phyloP scores from a whole-genome alignment of 2,113 vertebrate species.

The Anhinga anhinga region DNA sequence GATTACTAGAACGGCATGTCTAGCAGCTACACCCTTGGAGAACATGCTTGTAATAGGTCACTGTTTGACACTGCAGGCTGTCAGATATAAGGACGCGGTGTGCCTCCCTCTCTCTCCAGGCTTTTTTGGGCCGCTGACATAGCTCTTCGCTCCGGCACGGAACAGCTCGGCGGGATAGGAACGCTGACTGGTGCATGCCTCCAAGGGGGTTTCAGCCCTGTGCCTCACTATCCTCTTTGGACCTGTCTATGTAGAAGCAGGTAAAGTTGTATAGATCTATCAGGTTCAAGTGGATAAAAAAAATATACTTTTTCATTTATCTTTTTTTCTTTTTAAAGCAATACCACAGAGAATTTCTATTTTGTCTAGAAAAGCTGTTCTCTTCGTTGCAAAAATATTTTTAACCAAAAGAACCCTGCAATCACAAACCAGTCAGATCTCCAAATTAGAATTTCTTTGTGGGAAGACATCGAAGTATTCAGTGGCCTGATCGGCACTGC shows the following conservation, averaged over 20 bases:
- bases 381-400: not conserved
- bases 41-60: not conserved
- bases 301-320: not conserved
- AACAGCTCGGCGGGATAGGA: not conserved
- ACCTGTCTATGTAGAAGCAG: rapidly evolving
- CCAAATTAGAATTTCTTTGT: not conserved
- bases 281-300: not conserved
- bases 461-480: not conserved
- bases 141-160: not conserved
- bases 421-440: not conserved
- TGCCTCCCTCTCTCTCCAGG: not conserved
- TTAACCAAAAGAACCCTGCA: not conserved
- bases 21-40: not conserved
- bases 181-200: not conserved
- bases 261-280: too few relatives aligned
- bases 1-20: not conserved
- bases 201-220: not conserved
- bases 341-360: not conserved
- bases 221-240: not conserved
- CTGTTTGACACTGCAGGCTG: not conserved
- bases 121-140: not conserved
- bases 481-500: not conserved
- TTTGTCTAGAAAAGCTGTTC: not conserved
- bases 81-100: not conserved
- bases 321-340: not conserved